Evolutionary conservation across 2,113 vertebrate genomes (phyloP).

Genomic region (Mormyrus lacerda): DNA sequence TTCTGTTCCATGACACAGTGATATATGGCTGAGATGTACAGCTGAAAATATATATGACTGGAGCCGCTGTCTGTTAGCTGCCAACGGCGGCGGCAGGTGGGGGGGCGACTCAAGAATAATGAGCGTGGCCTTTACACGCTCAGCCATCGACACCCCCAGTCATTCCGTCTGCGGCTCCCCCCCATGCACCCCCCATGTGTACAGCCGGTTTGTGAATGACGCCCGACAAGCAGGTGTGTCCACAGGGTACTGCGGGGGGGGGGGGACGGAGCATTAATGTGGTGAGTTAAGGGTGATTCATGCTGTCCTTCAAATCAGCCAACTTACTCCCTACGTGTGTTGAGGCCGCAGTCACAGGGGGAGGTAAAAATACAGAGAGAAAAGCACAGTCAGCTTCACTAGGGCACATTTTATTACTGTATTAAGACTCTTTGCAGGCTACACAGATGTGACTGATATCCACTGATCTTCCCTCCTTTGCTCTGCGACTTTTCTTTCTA

Average conservation of each 20-base stretch:
- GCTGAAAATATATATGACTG: not conserved
- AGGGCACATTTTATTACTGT: not conserved
- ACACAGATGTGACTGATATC: not conserved
- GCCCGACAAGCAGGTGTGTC: not conserved
- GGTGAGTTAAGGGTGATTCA: not conserved
- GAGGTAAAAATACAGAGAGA: not conserved
- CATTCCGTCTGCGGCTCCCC: not conserved
- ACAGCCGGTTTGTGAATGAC: not conserved
- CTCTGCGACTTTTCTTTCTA: not conserved
- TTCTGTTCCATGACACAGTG: not conserved
- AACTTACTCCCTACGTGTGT: slow-evolving; percentile 40
- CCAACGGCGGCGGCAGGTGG: not conserved
- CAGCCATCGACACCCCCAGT: not conserved
- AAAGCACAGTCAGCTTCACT: not conserved
- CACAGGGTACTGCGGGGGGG: not conserved
- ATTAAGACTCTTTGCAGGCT: not conserved
- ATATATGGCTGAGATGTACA: not conserved
- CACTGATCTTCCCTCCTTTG: not conserved
- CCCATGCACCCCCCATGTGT: not conserved
- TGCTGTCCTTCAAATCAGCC: not conserved
- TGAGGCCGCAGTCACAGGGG: not conserved
- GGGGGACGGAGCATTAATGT: not conserved
- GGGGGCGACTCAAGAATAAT: not conserved
- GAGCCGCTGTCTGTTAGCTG: not conserved
- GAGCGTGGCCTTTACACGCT: not conserved